Evolutionary conservation across 2,797 vertebrate genomes (phyloP).

Genomic region (Coregonus suidteri): DNA sequence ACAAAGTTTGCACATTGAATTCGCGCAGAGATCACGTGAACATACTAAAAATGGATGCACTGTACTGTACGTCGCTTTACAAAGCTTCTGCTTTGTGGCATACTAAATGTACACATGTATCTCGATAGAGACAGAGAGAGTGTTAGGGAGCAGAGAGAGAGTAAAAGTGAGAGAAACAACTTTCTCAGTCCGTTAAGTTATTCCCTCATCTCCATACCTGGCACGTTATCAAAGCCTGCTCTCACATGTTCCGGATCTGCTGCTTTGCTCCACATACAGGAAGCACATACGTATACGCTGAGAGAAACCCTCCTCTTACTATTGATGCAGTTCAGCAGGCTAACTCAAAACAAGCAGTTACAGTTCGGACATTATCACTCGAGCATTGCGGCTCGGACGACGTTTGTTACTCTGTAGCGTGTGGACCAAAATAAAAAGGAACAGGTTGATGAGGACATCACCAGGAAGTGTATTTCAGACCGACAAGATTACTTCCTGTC

Average conservation of each 20-base stretch:
- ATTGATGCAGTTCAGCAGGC: conserved; percentile 18
- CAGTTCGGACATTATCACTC: not conserved
- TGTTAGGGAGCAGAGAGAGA: not conserved
- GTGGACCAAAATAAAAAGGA: not conserved
- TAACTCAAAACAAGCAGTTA: not conserved
- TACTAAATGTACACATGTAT: not conserved
- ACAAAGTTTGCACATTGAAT: too few species aligned
- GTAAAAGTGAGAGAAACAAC: not conserved
- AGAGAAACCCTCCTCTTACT: not conserved
- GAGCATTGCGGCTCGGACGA: not conserved
- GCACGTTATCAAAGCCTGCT: conserved; percentile 26
- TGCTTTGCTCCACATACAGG: conserved; percentile 13
- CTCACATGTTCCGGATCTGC: not conserved
- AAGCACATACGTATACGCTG: not conserved
- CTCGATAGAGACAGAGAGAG: not conserved
- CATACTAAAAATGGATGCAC: too few species aligned
- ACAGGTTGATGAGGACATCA: conserved; percentile 18
- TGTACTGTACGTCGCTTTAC: too few species aligned
- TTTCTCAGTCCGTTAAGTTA: not conserved
- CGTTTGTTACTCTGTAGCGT: not conserved
- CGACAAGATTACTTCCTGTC: conserved; percentile 8
- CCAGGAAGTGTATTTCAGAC: conserved; percentile 5
- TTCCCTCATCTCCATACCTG: conserved; percentile 31
- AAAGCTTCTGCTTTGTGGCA: not conserved
- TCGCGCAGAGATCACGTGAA: too few species aligned